A percentile compares a stretch with the other conserved stretches of the same genome.
Conservation (phyloP, 2,113 vertebrate genomes). For the Erythrocercus mccallii region DNA sequence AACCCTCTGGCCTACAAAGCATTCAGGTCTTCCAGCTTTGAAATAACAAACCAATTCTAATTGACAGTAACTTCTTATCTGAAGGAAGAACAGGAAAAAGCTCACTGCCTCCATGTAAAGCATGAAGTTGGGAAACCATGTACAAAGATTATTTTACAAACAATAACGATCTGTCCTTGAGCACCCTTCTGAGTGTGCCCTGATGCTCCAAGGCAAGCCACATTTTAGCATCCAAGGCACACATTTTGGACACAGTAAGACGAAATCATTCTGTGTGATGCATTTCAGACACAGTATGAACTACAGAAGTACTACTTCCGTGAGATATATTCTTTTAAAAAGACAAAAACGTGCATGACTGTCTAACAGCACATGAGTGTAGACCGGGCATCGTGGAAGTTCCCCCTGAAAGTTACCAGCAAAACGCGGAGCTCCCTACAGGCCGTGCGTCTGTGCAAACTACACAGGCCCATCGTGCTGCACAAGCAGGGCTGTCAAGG, state of each 20-base stretch:
- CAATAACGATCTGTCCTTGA: not conserved
- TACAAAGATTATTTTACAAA: not conserved
- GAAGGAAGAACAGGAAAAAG: not conserved
- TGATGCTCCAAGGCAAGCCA: not conserved
- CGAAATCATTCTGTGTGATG: not conserved
- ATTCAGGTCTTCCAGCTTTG: not conserved
- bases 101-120: not conserved
- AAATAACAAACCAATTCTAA: not conserved
- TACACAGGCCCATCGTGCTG: not conserved
- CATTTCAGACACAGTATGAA: not conserved
- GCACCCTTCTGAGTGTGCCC: not conserved
- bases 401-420: not conserved
- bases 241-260: not conserved
- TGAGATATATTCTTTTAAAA: not conserved
- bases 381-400: not conserved
- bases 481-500: not conserved
- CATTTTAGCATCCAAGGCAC: not conserved
- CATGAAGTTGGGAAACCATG: not conserved
- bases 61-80: not conserved
- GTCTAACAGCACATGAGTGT: not conserved
- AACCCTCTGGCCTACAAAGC: not conserved
- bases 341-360: rapidly evolving
- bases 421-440: rapidly evolving
- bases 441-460: not conserved
- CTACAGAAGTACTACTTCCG: not conserved